These are phyloP conservation scores for Lepilemur ruficaudatus DNA, from an alignment of 2,797 vertebrate genomes.

Conservation along the genomic window DNA sequence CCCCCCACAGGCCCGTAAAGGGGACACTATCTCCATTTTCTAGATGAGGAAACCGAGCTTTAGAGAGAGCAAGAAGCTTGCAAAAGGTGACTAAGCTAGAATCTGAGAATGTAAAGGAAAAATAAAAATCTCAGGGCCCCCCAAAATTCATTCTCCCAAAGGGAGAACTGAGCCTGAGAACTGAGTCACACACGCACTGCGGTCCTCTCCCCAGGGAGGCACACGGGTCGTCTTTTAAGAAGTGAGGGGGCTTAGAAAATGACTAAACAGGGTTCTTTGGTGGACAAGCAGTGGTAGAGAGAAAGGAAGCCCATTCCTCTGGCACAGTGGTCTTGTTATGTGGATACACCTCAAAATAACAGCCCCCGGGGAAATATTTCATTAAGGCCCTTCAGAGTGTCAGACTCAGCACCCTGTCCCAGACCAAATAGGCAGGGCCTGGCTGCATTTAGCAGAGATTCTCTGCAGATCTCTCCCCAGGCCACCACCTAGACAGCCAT, in stretches of 20 bases:
- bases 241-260: neutral
- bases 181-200: neutral
- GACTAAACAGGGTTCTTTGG: neutral
- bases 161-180: neutral
- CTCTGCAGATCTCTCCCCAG: neutral
- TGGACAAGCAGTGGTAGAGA: neutral
- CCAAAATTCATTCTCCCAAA: neutral
- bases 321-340: neutral
- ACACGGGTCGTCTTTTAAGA: neutral
- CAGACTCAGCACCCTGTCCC: neutral
- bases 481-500: neutral
- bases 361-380: neutral
- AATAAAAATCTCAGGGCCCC: neutral
- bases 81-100: neutral
- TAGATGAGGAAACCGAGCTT: neutral
- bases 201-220: neutral
- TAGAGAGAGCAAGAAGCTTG: neutral
- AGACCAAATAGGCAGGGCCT: neutral
- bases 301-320: neutral
- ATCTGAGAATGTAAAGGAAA: neutral
- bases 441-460: neutral
- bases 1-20: neutral
- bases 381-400: neutral
- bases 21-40: neutral
- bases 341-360: neutral